These are phyloP conservation scores for Lordiphosa fenestrarum DNA, from an alignment of 2,888 invertebrate genomes.

Conservation along the genomic window DNA sequence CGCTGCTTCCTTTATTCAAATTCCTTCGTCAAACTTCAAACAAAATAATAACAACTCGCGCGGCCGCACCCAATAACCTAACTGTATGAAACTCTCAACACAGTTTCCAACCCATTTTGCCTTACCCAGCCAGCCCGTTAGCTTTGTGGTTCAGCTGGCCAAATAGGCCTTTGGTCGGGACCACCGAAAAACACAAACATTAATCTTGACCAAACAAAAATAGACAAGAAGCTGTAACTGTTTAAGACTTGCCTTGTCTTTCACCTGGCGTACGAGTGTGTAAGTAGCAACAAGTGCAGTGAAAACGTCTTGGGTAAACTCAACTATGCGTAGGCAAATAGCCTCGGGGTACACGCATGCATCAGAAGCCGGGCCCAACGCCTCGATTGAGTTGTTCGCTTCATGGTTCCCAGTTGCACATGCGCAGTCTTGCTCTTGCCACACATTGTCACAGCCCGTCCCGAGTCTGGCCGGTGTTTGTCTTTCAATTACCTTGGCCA, in stretches of 20 bases:
- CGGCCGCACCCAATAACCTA: too few species aligned
- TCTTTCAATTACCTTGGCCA: slow-evolving; percentile 63
- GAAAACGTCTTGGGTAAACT: slow-evolving; percentile 61
- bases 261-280: neutral
- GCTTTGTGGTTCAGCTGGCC: slow-evolving; percentile 43
- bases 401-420: slow-evolving; percentile 47
- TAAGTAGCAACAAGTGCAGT: slow-evolving; percentile 39
- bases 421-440: slow-evolving; percentile 46
- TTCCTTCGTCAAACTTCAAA: too few species aligned
- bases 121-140: too few species aligned
- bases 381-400: slow-evolving; percentile 50
- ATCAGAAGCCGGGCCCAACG: slow-evolving; percentile 19
- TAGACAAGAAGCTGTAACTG: slow-evolving; percentile 64
- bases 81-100: too few species aligned
- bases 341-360: slow-evolving; percentile 12
- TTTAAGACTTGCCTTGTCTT: slow-evolving; percentile 21
- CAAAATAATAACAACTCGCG: too few species aligned
- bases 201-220: slow-evolving; percentile 62
- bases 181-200: slow-evolving; percentile 38
- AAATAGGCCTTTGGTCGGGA: slow-evolving; percentile 40
- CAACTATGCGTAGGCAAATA: slow-evolving; percentile 37
- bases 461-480: slow-evolving; percentile 40
- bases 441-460: slow-evolving; percentile 2
- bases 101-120: too few species aligned
- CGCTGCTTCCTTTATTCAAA: too few species aligned